phyloP scores from a whole-genome alignment of 1,140 invertebrate species.

The Bactericera cockerelli region DNA sequence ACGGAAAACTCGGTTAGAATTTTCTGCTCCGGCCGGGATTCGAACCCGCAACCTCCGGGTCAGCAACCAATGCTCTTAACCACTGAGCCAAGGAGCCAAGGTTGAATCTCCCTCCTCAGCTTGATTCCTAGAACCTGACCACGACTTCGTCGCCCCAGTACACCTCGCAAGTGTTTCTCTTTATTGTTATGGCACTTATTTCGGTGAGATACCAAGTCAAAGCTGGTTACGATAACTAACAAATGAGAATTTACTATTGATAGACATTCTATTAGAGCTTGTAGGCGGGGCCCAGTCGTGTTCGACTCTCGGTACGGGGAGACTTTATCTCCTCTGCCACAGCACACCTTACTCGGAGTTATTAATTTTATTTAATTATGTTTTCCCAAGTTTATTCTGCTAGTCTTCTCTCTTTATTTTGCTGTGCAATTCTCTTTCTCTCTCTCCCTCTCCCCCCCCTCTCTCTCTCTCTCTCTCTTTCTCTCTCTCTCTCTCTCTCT shows the following conservation, averaged over 20 bases:
- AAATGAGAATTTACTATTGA: background rate
- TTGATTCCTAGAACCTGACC: too few relatives aligned
- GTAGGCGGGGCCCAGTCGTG: slow-evolving; percentile 2
- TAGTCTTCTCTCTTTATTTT: background rate
- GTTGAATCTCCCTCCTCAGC: too few relatives aligned
- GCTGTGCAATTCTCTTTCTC: background rate
- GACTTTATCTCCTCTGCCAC: background rate
- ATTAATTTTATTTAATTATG: slow-evolving; percentile 9
- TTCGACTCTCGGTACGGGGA: too few relatives aligned
- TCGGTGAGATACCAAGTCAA: slow-evolving; percentile 8
- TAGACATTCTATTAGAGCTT: slow-evolving; percentile 1
- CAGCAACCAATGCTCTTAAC: too few relatives aligned
- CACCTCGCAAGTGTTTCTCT: too few relatives aligned
- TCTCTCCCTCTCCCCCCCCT: background rate
- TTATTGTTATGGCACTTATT: background rate
- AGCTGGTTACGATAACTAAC: slow-evolving; percentile 3
- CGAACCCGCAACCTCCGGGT: too few relatives aligned
- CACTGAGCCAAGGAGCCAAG: too few relatives aligned
- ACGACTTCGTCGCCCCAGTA: too few relatives aligned
- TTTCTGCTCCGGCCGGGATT: too few relatives aligned
- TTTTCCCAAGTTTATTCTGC: background rate
- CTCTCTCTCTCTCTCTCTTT: background rate
- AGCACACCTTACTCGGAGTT: slow-evolving; percentile 1
- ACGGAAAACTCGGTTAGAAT: too few relatives aligned
- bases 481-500: too few relatives aligned